These are phyloP conservation scores for Cavia aperea DNA, from an alignment of 2,113 vertebrate species.

Conservation along the genomic window DNA sequence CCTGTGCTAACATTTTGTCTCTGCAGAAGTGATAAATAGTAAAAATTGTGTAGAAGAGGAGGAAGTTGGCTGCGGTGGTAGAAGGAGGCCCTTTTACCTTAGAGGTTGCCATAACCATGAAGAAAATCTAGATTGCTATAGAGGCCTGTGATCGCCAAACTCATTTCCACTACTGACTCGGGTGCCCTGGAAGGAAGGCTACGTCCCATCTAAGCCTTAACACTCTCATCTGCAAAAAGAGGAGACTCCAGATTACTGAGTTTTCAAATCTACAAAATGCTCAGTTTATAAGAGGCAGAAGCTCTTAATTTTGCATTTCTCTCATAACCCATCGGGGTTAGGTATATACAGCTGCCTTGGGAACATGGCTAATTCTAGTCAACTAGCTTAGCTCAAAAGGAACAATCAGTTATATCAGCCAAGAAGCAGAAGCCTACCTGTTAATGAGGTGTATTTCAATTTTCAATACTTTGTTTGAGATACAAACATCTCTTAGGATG, in stretches of 20 bases:
- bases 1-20: constrained; percentile 47
- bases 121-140: background rate
- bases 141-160: background rate
- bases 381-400: background rate
- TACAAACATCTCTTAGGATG: background rate
- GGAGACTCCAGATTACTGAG: constrained; percentile 34
- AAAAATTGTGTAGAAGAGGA: constrained; percentile 28
- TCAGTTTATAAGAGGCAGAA: constrained; percentile 31
- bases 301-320: background rate
- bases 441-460: constrained; percentile 41
- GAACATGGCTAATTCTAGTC: background rate
- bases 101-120: background rate
- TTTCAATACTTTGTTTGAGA: constrained; percentile 7
- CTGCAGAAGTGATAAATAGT: constrained; percentile 35
- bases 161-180: background rate
- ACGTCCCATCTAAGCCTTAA: background rate
- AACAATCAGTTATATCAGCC: background rate
- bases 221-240: constrained; percentile 20
- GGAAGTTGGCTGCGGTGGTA: background rate
- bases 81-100: background rate
- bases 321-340: background rate
- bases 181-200: background rate
- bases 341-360: background rate
- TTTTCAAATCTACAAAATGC: constrained; percentile 44
- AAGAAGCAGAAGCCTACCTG: background rate